Evolutionary conservation across 2,797 vertebrate genomes (phyloP), one percentile per base, ranked within the genome.

Genomic region (Neomorphus geoffroyi): DNA sequence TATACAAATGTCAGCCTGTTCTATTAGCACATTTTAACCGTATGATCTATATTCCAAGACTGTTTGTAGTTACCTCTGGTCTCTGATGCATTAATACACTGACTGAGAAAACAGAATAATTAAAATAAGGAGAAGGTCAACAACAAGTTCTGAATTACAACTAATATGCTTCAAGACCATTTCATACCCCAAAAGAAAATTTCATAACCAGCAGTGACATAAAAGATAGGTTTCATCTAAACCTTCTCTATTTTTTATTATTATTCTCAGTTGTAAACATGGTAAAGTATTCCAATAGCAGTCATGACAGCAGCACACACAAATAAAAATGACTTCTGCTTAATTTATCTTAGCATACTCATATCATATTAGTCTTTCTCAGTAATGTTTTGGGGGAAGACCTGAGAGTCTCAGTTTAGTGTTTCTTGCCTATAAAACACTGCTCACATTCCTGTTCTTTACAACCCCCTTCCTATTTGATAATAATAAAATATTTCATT

Each of bases 351-450:
- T 54, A 75, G 54, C 26, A 18, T n/a, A 39, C 12, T 13, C 32
- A 11, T 26, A 46, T 7, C 0, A 0, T 6, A 2, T 64, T 67
- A 50, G 4, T 37, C 9, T 11, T 72, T 75, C 19, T 7, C 18
- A n/a, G 9, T 41, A 23, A 2, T 72, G 9, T 27, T 69, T 77
- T 43, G 32, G 27, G 65, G 46, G 46, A 77, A 65, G 27, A 35
- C 17, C 10, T 27, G 5, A 11, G 32, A 53, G 14, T 69, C 50
- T 67, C 60, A 21, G 4, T n/a, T 54, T n/a, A 46, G 28, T 7
- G 7, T 30, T 13, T 13, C 7, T 13, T 71, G 32, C 21, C 45
- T 69, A 22, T 13, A 69, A 82, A 64, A 32, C 22, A n/a, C 22
- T 48, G 22, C 8, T 84, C 5, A 41, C 7, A 11, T 66, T 73